Conservation (phyloP, 2,888 invertebrate species). For the Drosophila buzzatii region DNA sequence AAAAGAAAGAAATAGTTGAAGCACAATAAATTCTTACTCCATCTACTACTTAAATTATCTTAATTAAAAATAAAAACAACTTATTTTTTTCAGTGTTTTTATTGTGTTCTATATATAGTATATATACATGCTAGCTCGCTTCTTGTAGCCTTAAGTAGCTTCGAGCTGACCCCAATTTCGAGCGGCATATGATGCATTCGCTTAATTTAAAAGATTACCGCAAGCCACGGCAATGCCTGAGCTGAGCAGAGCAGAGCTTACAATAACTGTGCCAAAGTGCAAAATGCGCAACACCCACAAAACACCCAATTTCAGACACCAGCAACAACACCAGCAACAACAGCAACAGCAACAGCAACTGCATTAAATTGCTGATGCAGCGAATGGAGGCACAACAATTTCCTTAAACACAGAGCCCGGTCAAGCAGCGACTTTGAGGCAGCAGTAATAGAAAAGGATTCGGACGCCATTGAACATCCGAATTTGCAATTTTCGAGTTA, state of each 20-base stretch:
- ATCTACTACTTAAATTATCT: not conserved
- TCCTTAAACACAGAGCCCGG: constrained; percentile 68
- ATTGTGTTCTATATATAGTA: not conserved
- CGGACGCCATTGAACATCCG: constrained; percentile 71
- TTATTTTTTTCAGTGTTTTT: not conserved
- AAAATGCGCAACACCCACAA: constrained; percentile 57
- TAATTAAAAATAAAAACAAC: no score
- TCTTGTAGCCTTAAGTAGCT: not conserved
- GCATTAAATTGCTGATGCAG: constrained; percentile 63
- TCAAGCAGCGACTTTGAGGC: constrained; percentile 29
- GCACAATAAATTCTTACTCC: no score
- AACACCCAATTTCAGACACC: constrained; percentile 46
- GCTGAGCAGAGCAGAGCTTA: not conserved
- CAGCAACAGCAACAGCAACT: constrained; percentile 10
- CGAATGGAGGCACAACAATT: constrained; percentile 73
- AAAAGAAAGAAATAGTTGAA: no score
- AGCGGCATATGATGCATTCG: constrained; percentile 19
- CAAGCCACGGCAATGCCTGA: constrained; percentile 16
- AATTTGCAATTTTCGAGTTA: constrained; percentile 80
- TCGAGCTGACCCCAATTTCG: constrained; percentile 24
- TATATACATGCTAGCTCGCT: not conserved
- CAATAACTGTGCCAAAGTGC: constrained; percentile 74
- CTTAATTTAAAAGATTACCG: constrained; percentile 26
- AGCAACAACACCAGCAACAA: constrained; percentile 19
- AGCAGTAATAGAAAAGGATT: constrained; percentile 73